These are phyloP conservation scores for Cotesia congregata DNA, from an alignment of 2,888 invertebrate species.

Conservation along the genomic window DNA sequence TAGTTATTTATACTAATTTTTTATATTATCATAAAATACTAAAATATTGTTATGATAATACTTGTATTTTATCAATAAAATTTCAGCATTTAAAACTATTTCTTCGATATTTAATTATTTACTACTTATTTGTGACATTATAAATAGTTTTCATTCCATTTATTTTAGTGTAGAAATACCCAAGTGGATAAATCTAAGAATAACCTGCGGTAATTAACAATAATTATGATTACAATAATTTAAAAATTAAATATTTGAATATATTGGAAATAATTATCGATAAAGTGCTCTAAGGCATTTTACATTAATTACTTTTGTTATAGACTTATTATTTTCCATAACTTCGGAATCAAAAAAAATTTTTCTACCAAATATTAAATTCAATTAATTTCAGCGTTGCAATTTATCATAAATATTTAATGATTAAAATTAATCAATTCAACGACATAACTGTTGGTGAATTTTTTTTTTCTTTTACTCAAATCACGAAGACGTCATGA, in stretches of 20 bases:
- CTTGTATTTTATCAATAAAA: background rate
- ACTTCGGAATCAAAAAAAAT: no score
- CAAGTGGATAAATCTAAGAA: background rate
- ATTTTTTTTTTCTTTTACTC: no score
- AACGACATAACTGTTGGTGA: no score
- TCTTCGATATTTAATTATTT: background rate
- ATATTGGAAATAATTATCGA: no score
- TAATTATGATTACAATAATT: background rate
- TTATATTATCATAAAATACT: background rate
- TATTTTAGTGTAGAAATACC: background rate
- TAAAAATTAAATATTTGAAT: background rate
- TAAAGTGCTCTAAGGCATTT: no score
- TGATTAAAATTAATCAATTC: no score
- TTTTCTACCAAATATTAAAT: no score
- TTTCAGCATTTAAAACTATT: background rate
- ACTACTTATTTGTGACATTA: background rate
- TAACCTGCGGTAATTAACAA: background rate
- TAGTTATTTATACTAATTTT: constrained; percentile 23
- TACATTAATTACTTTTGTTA: no score
- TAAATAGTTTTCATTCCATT: background rate
- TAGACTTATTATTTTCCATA: no score
- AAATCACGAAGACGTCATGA: no score
- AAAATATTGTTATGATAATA: background rate
- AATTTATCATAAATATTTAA: no score
- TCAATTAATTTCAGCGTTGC: no score